Base-by-base conservation (phyloP, 2,797 vertebrate species). In the Rhincodon typus region DNA sequence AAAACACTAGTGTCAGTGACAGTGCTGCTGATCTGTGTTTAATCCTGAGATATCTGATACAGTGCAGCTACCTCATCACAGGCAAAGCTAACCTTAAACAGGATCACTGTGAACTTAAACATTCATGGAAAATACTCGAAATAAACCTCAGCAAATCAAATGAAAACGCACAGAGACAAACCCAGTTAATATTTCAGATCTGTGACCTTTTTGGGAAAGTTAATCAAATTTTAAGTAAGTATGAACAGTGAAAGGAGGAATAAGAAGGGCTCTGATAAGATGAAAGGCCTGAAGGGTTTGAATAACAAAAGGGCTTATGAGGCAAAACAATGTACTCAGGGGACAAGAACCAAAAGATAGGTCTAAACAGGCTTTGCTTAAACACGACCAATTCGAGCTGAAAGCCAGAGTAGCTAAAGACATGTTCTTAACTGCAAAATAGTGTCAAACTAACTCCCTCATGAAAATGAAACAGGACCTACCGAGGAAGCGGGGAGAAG, bases 401-500 rank as follows among this genome's bases (percentile, higher is more conserved):
- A 84, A 84, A 46, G 82, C 79, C 38, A 38, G 19, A 19, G 38
- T 19, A 46, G 38, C 42, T 46, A 21, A 23, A 46, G 7, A 46
- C 82, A 46, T 84, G 17, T 12, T 38, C 77, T 19, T 10, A 19
- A 38, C 77, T 38, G 21, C 42, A 84, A 84, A 23, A 21, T 84
- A 42, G 7, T 84, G 79, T 42, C 38, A 46, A 84, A 84, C 30
- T 82, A 82, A 17, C 23, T 0, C 50, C 38, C 23, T 70, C 91
- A 66, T n/a, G 91, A 94, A n/a, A 94, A 66, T 70, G 15, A 79
- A 38, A 87, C 53, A 96, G 27, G 30, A 90, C 96, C 96, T 97
- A 98, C 98, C 98, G 97, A 96, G 98, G 98, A 96, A 98, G 97
- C 0, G 98, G 98, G 50, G 98, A 99, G 96, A 97, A 98, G 0